A percentile compares a stretch with the other conserved stretches of the same genome.
Conservation (phyloP, 2,797 vertebrate genomes). For the Pangasius sanitwongsei region DNA sequence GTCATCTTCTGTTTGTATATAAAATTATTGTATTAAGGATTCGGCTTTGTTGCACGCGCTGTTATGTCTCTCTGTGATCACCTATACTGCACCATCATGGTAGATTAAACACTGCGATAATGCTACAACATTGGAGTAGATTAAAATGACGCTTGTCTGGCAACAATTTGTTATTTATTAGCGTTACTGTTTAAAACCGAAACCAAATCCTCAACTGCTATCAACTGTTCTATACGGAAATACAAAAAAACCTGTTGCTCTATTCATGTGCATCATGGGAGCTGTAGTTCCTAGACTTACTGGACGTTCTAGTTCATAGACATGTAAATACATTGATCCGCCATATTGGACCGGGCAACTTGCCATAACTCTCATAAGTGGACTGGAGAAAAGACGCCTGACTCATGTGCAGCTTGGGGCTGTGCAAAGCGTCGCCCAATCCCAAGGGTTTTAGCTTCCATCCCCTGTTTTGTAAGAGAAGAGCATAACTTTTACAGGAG, state of each 20-base stretch:
- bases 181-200: not conserved
- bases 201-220: not conserved
- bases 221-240: not conserved
- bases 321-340: no score
- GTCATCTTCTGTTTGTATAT: not conserved
- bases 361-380: no score
- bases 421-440: no score
- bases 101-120: not conserved
- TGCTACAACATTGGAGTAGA: no score
- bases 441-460: no score
- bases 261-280: slow-evolving; percentile 44
- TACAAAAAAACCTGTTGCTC: slow-evolving; percentile 36
- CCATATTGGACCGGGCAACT: no score
- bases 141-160: not conserved
- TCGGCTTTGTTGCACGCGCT: not conserved
- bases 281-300: slow-evolving; percentile 48
- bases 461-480: no score
- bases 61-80: not conserved
- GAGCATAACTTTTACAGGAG: no score
- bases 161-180: not conserved
- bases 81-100: not conserved
- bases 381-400: no score
- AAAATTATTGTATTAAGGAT: not conserved
- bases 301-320: no score
- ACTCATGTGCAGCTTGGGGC: no score